Conservation (phyloP, 1,140 invertebrate species). For the Psilanteris sp. region DNA sequence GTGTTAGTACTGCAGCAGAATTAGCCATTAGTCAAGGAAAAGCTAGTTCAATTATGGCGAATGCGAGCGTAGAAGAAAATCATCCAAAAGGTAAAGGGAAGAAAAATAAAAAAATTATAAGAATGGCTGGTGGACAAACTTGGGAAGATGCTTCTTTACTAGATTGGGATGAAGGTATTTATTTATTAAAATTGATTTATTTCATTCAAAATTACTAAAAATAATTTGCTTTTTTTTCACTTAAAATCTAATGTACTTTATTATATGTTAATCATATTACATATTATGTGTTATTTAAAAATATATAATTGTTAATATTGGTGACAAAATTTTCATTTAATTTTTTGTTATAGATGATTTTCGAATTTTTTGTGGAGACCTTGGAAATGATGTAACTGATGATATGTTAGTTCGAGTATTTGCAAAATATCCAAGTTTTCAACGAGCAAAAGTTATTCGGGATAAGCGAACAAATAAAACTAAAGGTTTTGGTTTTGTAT, state of each 20-base stretch:
- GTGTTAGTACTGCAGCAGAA: slow-evolving; percentile 79
- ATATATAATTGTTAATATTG: slow-evolving; percentile 31
- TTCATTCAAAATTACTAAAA: too few relatives aligned
- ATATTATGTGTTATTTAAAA: too few relatives aligned
- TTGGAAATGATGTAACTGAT: slow-evolving; percentile 99
- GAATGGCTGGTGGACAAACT: slow-evolving; percentile 93
- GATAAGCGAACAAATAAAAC: slow-evolving; percentile 99
- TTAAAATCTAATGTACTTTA: too few relatives aligned
- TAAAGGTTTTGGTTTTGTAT: slow-evolving; percentile 99
- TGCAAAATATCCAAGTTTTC: slow-evolving; percentile 96
- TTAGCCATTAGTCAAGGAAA: slow-evolving; percentile 79
- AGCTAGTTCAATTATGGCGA: slow-evolving; percentile 79
- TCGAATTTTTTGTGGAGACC: slow-evolving; percentile 98
- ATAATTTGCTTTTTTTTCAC: too few relatives aligned
- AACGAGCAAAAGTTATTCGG: slow-evolving; percentile 95
- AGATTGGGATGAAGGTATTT: slow-evolving; percentile 93
- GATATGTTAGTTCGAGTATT: slow-evolving; percentile 96
- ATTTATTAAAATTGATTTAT: too few relatives aligned
- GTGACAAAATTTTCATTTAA: too few relatives aligned
- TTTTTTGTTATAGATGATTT: slow-evolving; percentile 93
- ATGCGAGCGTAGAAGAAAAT: slow-evolving; percentile 83
- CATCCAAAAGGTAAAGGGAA: slow-evolving; percentile 84
- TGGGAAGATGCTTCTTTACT: slow-evolving; percentile 96
- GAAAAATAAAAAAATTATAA: slow-evolving; percentile 88
- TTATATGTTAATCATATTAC: not conserved